A percentile compares a stretch with the other conserved stretches of the same genome.
phyloP scores from a whole-genome alignment of 2,113 vertebrate species.

The Choloepus hoffmanni region DNA sequence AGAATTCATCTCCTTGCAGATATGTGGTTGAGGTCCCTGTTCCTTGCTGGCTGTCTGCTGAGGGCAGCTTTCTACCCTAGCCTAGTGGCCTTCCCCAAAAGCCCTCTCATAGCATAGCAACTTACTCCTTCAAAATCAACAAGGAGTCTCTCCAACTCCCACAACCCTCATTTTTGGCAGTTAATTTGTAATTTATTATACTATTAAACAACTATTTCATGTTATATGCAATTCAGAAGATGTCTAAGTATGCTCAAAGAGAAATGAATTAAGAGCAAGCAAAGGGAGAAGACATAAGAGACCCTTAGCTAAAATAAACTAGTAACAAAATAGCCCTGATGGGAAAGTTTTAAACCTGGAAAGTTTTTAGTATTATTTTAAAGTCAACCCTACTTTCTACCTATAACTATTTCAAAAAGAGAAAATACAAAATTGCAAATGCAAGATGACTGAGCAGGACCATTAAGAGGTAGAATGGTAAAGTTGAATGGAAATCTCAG shows the following conservation, averaged over 20 bases:
- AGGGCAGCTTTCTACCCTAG: neutral
- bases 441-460: neutral
- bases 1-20: slow-evolving; percentile 13
- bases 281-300: slow-evolving; percentile 2
- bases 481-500: slow-evolving; percentile 8
- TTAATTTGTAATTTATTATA: neutral
- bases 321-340: neutral
- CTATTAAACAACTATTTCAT: neutral
- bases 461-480: neutral
- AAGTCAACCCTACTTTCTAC: slow-evolving; percentile 24
- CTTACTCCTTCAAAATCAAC: slow-evolving; percentile 1
- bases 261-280: slow-evolving; percentile 48
- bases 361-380: slow-evolving; percentile 35
- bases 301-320: neutral
- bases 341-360: neutral
- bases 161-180: neutral
- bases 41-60: slow-evolving; percentile 31
- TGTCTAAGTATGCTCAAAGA: slow-evolving; percentile 12
- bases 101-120: neutral
- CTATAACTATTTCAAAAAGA: slow-evolving; percentile 34
- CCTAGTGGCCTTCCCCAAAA: neutral
- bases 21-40: neutral
- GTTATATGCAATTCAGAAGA: neutral
- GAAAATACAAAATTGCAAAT: slow-evolving; percentile 37
- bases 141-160: neutral